A percentile compares a stretch with the other conserved stretches of the same genome.
Evolutionary conservation across 2,888 invertebrate genomes (phyloP).

Genomic region (Hirtodrosophila trivittata): DNA sequence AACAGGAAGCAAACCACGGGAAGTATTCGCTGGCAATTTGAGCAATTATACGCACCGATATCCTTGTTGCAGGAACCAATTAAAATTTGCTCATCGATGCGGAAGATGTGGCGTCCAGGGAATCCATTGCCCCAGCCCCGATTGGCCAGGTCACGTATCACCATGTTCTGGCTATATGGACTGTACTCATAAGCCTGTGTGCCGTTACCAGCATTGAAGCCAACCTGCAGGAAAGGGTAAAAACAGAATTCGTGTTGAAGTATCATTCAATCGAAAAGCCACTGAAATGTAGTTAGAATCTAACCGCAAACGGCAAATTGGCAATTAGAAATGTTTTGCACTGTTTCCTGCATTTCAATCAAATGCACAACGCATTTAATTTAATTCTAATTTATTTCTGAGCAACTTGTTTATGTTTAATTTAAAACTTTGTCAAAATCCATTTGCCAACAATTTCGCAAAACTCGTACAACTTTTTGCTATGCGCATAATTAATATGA

Average conservation of each 20-base stretch:
- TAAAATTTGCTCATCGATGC: constrained; percentile 97
- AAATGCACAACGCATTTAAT: neutral
- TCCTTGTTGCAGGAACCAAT: constrained; percentile 96
- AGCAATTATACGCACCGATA: constrained; percentile 86
- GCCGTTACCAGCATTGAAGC: constrained; percentile 98
- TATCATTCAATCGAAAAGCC: no score
- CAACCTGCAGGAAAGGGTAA: constrained; percentile 87
- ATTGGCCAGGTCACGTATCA: constrained; percentile 91
- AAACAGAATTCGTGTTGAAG: no score
- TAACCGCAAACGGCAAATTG: no score
- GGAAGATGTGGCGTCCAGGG: constrained; percentile 96
- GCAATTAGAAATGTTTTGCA: no score
- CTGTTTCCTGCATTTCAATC: neutral
- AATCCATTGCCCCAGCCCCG: constrained; percentile 94
- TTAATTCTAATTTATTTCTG: constrained; percentile 26
- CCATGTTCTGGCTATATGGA: constrained; percentile 94
- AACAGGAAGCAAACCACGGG: neutral
- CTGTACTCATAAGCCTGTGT: constrained; percentile 94
- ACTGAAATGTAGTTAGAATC: no score
- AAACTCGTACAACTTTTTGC: no score
- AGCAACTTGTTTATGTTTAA: constrained; percentile 5
- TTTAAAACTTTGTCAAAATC: constrained; percentile 16
- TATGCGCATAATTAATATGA: constrained; percentile 14
- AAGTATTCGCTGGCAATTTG: neutral
- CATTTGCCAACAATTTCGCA: no score